Base-by-base conservation (phyloP, 2,113 vertebrate species). In the Hassar affinis region DNA sequence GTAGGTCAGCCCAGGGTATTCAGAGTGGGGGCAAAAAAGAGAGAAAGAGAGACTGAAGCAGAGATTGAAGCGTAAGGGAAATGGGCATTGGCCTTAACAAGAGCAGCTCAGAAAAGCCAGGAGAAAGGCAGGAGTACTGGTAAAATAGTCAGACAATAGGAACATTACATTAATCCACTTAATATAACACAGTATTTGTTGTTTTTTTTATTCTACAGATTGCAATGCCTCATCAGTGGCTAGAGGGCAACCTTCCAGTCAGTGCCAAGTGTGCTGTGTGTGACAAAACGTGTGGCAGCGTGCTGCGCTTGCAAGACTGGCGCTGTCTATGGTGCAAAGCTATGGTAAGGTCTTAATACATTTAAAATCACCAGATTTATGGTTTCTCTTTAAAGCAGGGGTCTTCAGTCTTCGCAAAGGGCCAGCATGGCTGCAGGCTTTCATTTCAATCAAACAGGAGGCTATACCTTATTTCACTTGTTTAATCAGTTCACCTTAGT, bases 281-380 rank as follows among this genome's bases (percentile, higher is more conserved):
- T 1, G 98, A 99, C 93, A 99, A 99, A 92, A 98, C 98, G 0
- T 99, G 98, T 72, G 98, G 98, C 87, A 99, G 97, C 47, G 98
- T 99, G 4, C 92, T 99, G 54, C 95, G 98, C 42, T 94, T 99
- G 66, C 98, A 99, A 85, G 98, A 99, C 87, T 99, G 98, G 98
- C 96, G 96, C 90, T 99, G 98, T 93, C 96, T 99, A 86, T 99
- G 98, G 98, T 99, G 98, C 92, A 98, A 97, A 94, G 95, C 96
- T 8, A 99, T 99, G 98, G 98, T 99, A 88, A 93, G 93, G 79
- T 71, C 81, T 80, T 85, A 75, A 83, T 61, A 22, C 80, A 3
- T 25, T 59, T 54, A 12, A 61, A 59, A 59, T 56, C 3, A 2
- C 9, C 51, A 56, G 2, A 77, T 56, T 0, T 20, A 38, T 35